phyloP scores from a whole-genome alignment of 2,888 invertebrate genomes.

The Endomychus coccineus region DNA sequence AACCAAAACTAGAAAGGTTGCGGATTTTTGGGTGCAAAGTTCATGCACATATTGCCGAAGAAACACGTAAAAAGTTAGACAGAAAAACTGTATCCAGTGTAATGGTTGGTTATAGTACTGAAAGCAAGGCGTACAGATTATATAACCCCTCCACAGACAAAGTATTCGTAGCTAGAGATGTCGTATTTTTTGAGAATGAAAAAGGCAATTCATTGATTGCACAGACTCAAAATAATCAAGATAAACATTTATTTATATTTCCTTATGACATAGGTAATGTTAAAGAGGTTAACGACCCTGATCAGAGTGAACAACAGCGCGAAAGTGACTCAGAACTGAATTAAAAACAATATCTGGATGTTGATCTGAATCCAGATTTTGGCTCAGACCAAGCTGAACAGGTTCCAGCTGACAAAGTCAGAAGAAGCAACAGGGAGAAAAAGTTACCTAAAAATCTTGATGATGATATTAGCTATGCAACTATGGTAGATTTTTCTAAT shows the following conservation, averaged over 20 bases:
- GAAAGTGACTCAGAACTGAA: too few species aligned
- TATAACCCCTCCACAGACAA: not conserved
- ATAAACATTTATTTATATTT: too few species aligned
- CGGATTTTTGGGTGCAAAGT: constrained; percentile 17
- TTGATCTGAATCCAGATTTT: constrained; percentile 3
- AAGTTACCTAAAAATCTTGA: too few species aligned
- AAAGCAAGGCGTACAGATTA: constrained; percentile 11
- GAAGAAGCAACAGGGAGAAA: not conserved
- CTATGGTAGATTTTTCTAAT: too few species aligned
- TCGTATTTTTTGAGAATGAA: not conserved
- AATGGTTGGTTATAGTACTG: constrained; percentile 14
- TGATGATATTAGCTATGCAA: too few species aligned
- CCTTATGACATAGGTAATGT: too few species aligned
- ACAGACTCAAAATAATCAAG: too few species aligned
- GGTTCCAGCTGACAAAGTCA: not conserved
- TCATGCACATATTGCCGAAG: constrained; percentile 13
- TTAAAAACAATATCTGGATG: too few species aligned
- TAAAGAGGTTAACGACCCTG: too few species aligned
- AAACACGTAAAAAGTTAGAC: constrained; percentile 15
- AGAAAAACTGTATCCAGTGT: constrained; percentile 10
- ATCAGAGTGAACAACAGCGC: too few species aligned
- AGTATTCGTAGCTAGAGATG: constrained; percentile 1
- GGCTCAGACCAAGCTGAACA: not conserved
- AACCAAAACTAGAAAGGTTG: too few species aligned
- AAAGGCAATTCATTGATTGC: too few species aligned